Evolutionary conservation across 1,140 invertebrate genomes (phyloP).

Genomic region (Anthonomus grandis): DNA sequence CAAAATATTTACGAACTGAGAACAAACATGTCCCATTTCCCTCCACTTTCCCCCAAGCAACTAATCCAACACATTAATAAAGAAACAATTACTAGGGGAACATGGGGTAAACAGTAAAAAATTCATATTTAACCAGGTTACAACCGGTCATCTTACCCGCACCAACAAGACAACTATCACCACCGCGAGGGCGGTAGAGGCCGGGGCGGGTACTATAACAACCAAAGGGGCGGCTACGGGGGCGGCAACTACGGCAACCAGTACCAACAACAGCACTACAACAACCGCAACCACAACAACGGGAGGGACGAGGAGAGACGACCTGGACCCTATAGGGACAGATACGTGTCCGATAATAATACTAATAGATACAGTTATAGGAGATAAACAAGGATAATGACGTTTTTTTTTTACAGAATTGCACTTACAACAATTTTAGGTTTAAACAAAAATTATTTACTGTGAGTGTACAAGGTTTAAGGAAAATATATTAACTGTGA

Average conservation of each 20-base stretch:
- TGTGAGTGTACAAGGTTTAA: no score
- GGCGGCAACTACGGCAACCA: conserved; percentile 15
- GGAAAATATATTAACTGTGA: no score
- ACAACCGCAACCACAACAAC: conserved; percentile 12
- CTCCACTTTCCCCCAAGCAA: no score
- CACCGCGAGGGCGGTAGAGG: conserved; percentile 6
- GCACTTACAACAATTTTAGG: no score
- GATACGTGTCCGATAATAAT: conserved; percentile 29
- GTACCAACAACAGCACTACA: conserved; percentile 15
- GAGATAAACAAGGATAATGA: conserved; percentile 20
- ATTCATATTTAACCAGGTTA: conserved; percentile 11
- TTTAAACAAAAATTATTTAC: no score
- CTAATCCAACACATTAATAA: no score
- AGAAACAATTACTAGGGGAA: no score
- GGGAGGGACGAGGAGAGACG: conserved; percentile 24
- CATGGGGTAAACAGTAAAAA: no score
- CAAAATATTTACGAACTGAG: no score
- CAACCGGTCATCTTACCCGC: not conserved
- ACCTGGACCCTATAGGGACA: conserved; percentile 40
- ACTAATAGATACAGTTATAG: conserved; percentile 36
- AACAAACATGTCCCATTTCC: no score
- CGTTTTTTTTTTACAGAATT: not conserved
- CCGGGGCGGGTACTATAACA: not conserved
- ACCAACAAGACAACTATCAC: conserved; percentile 1
- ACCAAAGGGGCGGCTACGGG: conserved; percentile 5